Percentiles rank a stretch among this genome's conserved stretches.
Evolutionary conservation across 2,113 vertebrate genomes (phyloP).

Genomic region (Prunella fulvescens): DNA sequence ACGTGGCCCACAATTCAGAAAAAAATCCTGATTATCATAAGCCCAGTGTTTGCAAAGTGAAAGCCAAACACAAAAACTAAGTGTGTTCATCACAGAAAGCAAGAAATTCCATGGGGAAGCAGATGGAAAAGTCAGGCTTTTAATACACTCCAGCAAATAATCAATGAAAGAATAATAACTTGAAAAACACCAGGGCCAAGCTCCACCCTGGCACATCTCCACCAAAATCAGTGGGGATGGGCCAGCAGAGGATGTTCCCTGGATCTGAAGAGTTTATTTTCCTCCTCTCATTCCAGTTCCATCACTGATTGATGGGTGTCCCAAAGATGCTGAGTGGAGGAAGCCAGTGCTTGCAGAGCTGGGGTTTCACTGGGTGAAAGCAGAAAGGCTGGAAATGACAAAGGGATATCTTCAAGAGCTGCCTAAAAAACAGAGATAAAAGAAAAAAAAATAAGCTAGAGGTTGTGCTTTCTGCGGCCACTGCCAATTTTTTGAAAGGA

Average conservation of each 20-base stretch:
- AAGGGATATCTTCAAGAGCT: conserved; percentile 5
- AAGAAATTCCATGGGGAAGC: background rate
- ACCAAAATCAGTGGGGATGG: background rate
- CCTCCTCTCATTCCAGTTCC: background rate
- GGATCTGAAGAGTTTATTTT: conserved; percentile 6
- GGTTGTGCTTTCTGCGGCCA: conserved; percentile 8
- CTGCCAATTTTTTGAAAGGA: conserved; percentile 34
- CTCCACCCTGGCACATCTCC: background rate
- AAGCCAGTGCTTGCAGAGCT: background rate
- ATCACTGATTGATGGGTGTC: background rate
- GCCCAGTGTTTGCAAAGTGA: background rate
- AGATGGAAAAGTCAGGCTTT: background rate
- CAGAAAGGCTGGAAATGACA: conserved; percentile 49
- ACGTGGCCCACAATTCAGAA: rapidly evolving
- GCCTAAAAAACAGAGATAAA: conserved; percentile 44
- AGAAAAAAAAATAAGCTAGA: background rate
- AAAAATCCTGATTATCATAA: background rate
- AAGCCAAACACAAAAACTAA: background rate
- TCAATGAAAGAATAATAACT: conserved; percentile 5
- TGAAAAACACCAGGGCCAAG: background rate
- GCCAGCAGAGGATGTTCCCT: conserved; percentile 18
- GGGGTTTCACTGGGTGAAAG: conserved; percentile 21
- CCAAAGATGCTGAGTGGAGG: conserved; percentile 29
- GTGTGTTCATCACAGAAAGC: background rate
- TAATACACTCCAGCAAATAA: background rate